Percentiles rank a stretch among this genome's conserved stretches.
Evolutionary conservation across 2,888 invertebrate species (phyloP).

Genomic region (Tenthredo mesomela): DNA sequence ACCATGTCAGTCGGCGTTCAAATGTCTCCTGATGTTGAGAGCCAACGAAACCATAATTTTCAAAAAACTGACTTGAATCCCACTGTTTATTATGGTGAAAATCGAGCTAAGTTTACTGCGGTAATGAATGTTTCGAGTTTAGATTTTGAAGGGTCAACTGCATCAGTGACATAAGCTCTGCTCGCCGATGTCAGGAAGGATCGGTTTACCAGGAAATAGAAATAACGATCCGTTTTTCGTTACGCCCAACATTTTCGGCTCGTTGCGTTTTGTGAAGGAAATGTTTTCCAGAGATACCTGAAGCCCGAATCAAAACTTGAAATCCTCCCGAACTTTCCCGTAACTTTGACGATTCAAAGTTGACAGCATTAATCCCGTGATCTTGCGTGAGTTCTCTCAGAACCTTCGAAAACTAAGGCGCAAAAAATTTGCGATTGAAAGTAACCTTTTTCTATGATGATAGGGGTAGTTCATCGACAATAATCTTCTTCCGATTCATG

Average conservation of each 20-base stretch:
- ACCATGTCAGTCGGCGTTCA: background rate
- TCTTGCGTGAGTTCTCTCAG: background rate
- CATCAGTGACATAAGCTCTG: background rate
- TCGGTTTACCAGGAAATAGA: conserved; percentile 18
- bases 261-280: background rate
- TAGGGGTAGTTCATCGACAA: background rate
- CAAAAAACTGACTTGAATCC: conserved; percentile 31
- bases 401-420: background rate
- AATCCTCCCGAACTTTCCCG: conserved; percentile 15
- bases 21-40: background rate
- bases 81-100: conserved; percentile 2
- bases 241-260: conserved; percentile 43
- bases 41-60: background rate
- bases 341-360: conserved; percentile 33
- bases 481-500: background rate
- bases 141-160: background rate
- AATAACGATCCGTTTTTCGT: conserved; percentile 43
- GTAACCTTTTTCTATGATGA: background rate
- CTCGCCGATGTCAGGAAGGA: background rate
- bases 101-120: conserved; percentile 32
- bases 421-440: background rate
- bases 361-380: conserved; percentile 45
- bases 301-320: conserved; percentile 29
- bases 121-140: background rate
- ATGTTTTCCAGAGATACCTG: conserved; percentile 36